Base-by-base conservation (phyloP, 2,113 vertebrate species). In the Symphodus melops region DNA sequence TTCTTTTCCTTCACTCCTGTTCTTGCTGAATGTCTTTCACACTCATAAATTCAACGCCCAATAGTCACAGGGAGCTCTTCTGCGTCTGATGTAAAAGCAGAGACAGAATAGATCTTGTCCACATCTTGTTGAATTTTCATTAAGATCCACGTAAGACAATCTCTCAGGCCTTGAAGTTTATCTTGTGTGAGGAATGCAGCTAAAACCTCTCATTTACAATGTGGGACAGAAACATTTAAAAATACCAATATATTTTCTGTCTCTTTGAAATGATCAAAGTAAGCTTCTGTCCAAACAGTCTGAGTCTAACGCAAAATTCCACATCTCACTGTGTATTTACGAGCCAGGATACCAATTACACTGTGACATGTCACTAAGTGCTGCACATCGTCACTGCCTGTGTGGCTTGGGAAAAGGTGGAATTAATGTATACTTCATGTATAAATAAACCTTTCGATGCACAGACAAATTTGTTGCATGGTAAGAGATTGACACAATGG, bases 401-500 rank as follows among this genome's bases (percentile, higher is more conserved):
- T 63, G 67, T 81, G 78, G 72, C 55, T 84, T 52, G 56, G 66
- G 14, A 51, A 75, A 72, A 55, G n/a, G 52, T 9, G 52, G 48
- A 63, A 75, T 79, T 77, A 87, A 81, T 81, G 67, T 85, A 67
- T 83, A 85, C 88, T 89, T 84, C 77, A 89, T 82, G 70, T 76
- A 79, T 79, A 89, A 89, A 86, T 87, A 82, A 84, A 76, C 63
- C 76, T 85, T 83, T 83, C 73, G 78, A 79, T 79, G 60, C 69
- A 80, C 80, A 85, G 59, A 75, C 74, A 84, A 75, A 83, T 82
- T 60, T 84, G 69, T 69, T 65, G 55, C 13, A 48, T 55, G 63
- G 72, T 63, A 77, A 81, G 68, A 85, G 88, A 91, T 82, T 90
- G 88, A 90, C 91, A 91, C 89, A 88, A 86, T 87, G 83, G 79